Conservation (phyloP, 2,113 vertebrate genomes). For the Isurus oxyrinchus region DNA sequence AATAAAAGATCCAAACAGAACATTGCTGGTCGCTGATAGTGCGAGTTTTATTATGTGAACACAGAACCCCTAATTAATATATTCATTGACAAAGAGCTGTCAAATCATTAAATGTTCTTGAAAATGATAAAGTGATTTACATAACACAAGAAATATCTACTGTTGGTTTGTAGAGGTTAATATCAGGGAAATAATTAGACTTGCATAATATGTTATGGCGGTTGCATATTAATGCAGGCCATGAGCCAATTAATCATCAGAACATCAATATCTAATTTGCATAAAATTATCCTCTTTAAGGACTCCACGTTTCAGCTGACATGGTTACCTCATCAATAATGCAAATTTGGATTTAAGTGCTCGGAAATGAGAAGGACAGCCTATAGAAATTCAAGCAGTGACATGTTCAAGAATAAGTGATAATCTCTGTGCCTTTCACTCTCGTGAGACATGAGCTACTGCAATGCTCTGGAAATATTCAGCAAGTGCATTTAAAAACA, state of each 20-base stretch:
- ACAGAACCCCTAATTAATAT: conserved; percentile 10
- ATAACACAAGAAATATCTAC: conserved; percentile 33
- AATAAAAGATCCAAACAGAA: background rate
- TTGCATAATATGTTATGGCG: conserved; percentile 80
- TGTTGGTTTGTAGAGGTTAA: conserved; percentile 36
- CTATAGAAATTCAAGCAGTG: background rate
- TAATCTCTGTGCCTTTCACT: background rate
- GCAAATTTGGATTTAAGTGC: conserved; percentile 64
- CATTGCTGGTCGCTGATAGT: background rate
- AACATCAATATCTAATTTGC: conserved; percentile 93
- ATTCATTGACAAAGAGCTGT: conserved; percentile 31
- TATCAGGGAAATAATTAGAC: conserved; percentile 70
- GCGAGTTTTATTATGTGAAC: conserved; percentile 18
- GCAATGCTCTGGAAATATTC: background rate
- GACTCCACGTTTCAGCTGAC: conserved; percentile 85
- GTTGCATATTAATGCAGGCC: conserved; percentile 91
- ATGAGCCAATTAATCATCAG: conserved; percentile 90
- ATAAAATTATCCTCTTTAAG: conserved; percentile 95
- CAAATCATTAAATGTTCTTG: conserved; percentile 37
- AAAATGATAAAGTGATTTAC: conserved; percentile 38
- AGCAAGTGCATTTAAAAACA: background rate
- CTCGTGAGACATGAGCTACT: background rate
- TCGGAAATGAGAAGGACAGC: conserved; percentile 9
- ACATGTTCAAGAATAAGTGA: background rate
- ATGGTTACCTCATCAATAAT: conserved; percentile 95